Conservation (phyloP, 2,797 vertebrate species). For the Gymnopithys bicolor region DNA sequence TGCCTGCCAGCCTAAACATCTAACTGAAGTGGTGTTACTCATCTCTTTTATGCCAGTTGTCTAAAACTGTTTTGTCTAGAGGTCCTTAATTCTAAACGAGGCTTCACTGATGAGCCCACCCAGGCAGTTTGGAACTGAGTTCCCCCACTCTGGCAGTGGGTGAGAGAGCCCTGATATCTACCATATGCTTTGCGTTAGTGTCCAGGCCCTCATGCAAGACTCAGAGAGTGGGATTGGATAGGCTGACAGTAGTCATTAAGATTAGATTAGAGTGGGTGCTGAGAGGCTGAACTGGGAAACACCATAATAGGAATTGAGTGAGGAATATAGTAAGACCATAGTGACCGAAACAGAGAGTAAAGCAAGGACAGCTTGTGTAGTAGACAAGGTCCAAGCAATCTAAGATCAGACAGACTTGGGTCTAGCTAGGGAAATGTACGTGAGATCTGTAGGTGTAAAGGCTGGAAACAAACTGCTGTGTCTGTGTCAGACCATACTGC, state of each 20-base stretch:
- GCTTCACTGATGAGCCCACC: slow-evolving; percentile 31
- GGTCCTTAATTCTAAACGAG: background rate
- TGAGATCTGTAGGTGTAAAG: background rate
- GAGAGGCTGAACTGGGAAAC: background rate
- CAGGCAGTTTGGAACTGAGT: background rate
- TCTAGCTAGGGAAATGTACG: background rate
- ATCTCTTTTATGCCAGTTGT: background rate
- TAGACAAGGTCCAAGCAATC: background rate
- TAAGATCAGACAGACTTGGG: background rate
- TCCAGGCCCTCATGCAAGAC: background rate
- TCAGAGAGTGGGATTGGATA: background rate
- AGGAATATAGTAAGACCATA: background rate
- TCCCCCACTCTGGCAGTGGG: background rate
- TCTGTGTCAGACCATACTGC: background rate
- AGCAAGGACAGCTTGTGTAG: background rate
- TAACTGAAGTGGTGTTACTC: background rate
- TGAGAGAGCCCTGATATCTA: background rate
- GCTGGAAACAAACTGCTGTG: background rate
- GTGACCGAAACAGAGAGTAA: background rate
- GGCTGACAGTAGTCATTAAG: background rate
- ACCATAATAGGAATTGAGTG: background rate
- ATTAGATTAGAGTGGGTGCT: background rate
- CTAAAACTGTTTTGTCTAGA: slow-evolving; percentile 9
- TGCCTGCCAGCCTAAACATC: slow-evolving; percentile 3
- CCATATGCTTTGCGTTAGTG: background rate